phyloP scores from a whole-genome alignment of 2,888 invertebrate genomes.

The Crocallis elinguaria region DNA sequence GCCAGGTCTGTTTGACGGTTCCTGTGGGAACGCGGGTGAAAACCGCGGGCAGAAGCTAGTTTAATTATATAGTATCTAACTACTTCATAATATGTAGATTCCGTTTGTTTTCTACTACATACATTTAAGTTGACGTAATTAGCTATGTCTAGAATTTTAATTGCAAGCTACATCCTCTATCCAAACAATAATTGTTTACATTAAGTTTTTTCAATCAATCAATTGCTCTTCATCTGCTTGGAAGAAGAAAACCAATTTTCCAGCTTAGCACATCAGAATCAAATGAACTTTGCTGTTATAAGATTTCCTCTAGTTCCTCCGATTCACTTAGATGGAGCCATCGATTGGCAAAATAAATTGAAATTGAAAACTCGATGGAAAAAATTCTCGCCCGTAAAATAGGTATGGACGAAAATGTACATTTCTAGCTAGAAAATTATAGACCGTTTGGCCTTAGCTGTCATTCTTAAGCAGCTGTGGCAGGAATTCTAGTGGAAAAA shows the following conservation, averaged over 20 bases:
- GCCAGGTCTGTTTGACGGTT: too few relatives aligned
- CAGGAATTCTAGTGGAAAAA: slow-evolving; percentile 7
- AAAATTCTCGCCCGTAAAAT: background rate
- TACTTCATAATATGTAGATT: too few relatives aligned
- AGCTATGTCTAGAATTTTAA: too few relatives aligned
- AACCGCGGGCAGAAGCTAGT: too few relatives aligned
- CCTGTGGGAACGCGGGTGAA: too few relatives aligned
- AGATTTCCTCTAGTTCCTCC: slow-evolving; percentile 11
- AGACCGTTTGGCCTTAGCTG: background rate
- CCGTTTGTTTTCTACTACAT: too few relatives aligned
- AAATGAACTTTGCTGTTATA: slow-evolving; percentile 4
- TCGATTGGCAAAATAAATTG: slow-evolving; percentile 1
- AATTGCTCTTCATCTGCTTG: slow-evolving; percentile 1
- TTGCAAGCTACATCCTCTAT: too few relatives aligned
- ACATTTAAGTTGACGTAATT: too few relatives aligned
- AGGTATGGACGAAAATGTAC: background rate
- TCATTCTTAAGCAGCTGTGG: slow-evolving; percentile 6
- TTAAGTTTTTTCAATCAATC: too few relatives aligned
- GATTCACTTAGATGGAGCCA: slow-evolving; percentile 7
- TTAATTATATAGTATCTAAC: too few relatives aligned
- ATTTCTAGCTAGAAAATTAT: background rate
- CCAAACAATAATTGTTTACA: too few relatives aligned
- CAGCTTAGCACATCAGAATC: slow-evolving; percentile 6
- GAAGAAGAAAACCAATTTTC: slow-evolving; percentile 9
- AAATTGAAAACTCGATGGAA: slow-evolving; percentile 3